Base-by-base conservation (phyloP, 2,113 vertebrate genomes). In the Trinectes maculatus region DNA sequence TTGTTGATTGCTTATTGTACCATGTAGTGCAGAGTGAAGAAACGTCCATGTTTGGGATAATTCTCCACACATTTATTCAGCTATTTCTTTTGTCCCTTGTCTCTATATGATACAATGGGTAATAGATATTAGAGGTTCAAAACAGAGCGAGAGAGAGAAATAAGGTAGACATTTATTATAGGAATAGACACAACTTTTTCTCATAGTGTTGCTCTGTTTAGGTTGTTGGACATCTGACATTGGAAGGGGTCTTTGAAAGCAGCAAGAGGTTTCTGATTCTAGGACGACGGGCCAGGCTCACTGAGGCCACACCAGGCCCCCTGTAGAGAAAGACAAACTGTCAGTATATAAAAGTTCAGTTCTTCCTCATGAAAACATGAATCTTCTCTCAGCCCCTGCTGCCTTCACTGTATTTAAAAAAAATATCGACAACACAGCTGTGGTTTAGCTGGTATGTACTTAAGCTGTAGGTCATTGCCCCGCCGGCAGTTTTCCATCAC, bases 401-500 rank as follows among this genome's bases (percentile, higher is more conserved):
- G 70, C 42, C 16, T 51, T 55, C 31, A 8, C 33, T 75, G 51
- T 36, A 69, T 73, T 71, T 28, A 54, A 58, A 70, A 25, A 51
- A 71, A 72, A 74, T 57, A 76, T 70, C 36, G 28, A 29, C 46
- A 57, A 63, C 12, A 48, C 81, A 85, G 79, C 75, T 87, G 85
- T 67, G 70, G 59, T 64, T 71, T 16, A 39, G 53, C 31, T 68
- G 53, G 71, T 88, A 79, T 81, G 55, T 67, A 54, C 34, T 79
- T 12, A 5, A 83, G 70, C 48, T 59, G 11, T 72, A 76, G 74
- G 83, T 85, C 68, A 36, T 52, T 58, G 58, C 3, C 39, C 71
- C 74, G 21, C 52, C 15, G 43, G 55, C n/a, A 57, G 47, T 79
- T 86, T 89, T 83, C 79, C 81, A 66, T 84, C 83, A 67, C 55